Evolutionary conservation across 2,888 invertebrate genomes (phyloP).

Genomic region (Beris morrisii): DNA sequence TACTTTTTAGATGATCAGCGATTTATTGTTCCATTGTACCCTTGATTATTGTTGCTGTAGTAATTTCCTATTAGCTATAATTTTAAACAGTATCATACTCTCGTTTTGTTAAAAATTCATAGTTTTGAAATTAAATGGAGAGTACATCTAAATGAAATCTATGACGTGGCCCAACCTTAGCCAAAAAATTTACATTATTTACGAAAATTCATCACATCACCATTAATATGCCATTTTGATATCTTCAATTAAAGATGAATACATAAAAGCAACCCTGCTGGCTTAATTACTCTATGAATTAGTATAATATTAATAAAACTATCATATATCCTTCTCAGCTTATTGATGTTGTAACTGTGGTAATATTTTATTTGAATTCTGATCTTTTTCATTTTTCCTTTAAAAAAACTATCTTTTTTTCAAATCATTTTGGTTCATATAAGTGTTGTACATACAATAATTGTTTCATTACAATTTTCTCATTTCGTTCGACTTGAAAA

Average conservation of each 20-base stretch:
- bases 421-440: constrained; percentile 1
- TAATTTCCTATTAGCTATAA: too few species aligned
- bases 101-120: too few species aligned
- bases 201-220: neutral
- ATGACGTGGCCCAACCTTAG: too few species aligned
- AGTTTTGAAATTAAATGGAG: too few species aligned
- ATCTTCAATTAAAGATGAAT: too few species aligned
- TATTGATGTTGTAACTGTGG: constrained; percentile 30
- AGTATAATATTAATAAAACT: constrained; percentile 14
- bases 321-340: constrained; percentile 16
- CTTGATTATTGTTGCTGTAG: too few species aligned
- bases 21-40: too few species aligned
- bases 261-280: neutral
- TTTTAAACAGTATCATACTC: too few species aligned
- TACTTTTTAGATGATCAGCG: too few species aligned
- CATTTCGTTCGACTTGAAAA: too few species aligned
- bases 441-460: neutral
- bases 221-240: constrained; percentile 10
- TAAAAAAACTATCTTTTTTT: neutral
- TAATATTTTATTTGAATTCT: constrained; percentile 12
- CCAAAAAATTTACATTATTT: constrained; percentile 12
- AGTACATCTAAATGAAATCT: too few species aligned
- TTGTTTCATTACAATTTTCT: too few species aligned
- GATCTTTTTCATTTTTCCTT: neutral
- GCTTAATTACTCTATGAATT: constrained; percentile 19